Evolutionary conservation across 2,797 vertebrate species (phyloP).

Genomic region (Tapirus indicus): DNA sequence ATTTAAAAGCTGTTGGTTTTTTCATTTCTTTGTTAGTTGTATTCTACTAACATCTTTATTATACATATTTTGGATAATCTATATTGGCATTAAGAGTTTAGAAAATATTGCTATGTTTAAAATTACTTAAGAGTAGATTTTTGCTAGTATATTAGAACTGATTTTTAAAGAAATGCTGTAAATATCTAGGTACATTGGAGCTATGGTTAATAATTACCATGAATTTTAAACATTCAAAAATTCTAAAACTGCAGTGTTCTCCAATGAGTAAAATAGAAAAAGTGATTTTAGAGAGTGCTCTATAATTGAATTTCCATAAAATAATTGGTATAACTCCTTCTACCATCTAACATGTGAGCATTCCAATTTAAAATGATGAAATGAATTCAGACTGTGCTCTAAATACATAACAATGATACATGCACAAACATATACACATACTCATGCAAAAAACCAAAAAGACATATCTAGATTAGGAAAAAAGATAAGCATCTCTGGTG

Average conservation of each 20-base stretch:
- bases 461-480: neutral
- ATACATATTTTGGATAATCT: neutral
- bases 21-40: neutral
- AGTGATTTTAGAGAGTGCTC: neutral
- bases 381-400: neutral
- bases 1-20: neutral
- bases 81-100: neutral
- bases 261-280: neutral
- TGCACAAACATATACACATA: neutral
- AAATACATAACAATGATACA: neutral
- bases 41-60: neutral
- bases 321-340: neutral
- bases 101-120: neutral
- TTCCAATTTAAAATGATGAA: neutral
- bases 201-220: neutral
- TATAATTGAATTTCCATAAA: neutral
- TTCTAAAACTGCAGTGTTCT: neutral
- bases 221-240: constrained; percentile 4
- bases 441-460: neutral
- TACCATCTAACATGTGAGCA: neutral
- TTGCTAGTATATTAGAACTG: neutral
- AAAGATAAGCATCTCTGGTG: neutral
- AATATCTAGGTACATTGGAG: neutral
- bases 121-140: neutral
- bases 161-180: neutral